Evolutionary conservation across 2,888 invertebrate species (phyloP).

Genomic region (Anodontia alba): DNA sequence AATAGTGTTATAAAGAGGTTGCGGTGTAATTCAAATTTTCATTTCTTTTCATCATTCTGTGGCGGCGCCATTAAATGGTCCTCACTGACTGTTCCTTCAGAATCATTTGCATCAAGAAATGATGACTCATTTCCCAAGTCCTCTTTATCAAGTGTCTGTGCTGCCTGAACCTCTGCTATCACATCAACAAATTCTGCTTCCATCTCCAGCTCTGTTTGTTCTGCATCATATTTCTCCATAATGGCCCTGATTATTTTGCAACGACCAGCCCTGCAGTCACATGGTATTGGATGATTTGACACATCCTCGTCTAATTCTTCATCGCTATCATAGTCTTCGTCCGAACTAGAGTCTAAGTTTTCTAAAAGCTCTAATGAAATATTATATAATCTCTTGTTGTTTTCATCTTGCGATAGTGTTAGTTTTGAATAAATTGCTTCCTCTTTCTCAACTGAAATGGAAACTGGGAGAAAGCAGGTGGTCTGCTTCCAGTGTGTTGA

Average conservation of each 20-base stretch:
- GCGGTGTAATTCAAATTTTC: too few species aligned
- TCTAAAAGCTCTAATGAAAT: constrained; percentile 75
- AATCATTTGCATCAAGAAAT: constrained; percentile 30
- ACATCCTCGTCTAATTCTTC: constrained; percentile 60
- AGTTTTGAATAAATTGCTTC: constrained; percentile 73
- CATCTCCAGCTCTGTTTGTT: constrained; percentile 72
- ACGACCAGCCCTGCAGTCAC: constrained; percentile 73
- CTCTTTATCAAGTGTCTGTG: constrained; percentile 56
- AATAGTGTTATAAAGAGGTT: too few species aligned
- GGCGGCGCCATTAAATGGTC: not conserved
- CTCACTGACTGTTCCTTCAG: not conserved
- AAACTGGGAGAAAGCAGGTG: constrained; percentile 92
- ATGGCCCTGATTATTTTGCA: constrained; percentile 76
- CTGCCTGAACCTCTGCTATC: constrained; percentile 70
- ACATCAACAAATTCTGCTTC: constrained; percentile 73
- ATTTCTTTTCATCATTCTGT: too few species aligned
- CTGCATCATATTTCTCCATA: constrained; percentile 77
- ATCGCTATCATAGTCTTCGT: constrained; percentile 50
- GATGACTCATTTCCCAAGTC: constrained; percentile 43
- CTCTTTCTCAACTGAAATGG: constrained; percentile 90
- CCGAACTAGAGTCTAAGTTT: constrained; percentile 47
- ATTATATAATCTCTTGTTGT: constrained; percentile 76
- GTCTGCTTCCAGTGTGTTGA: constrained; percentile 98
- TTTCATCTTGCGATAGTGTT: constrained; percentile 68
- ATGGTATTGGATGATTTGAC: constrained; percentile 77